Percentiles rank a stretch among this genome's conserved stretches.
Evolutionary conservation across 2,888 invertebrate genomes (phyloP).

Genomic region (Diarsia brunnea): DNA sequence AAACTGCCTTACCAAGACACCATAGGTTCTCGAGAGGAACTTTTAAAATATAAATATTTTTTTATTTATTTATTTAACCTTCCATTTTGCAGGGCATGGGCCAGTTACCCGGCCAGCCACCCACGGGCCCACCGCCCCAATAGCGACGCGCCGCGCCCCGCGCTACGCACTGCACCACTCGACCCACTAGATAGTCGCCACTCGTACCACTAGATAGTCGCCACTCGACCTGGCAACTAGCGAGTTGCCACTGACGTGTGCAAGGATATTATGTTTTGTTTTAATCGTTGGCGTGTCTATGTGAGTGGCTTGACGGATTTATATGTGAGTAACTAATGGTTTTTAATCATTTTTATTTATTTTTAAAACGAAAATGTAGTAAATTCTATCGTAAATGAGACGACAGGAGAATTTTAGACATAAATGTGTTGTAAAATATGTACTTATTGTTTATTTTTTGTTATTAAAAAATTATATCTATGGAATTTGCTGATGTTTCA

Average conservation of each 20-base stretch:
- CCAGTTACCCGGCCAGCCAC: conserved; percentile 86
- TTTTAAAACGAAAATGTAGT: background rate
- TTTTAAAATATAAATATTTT: too few species aligned
- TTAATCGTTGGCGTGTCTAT: conserved; percentile 15
- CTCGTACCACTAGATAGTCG: too few species aligned
- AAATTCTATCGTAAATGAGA: background rate
- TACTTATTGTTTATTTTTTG: conserved; percentile 46
- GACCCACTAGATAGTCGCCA: background rate
- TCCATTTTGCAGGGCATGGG: conserved; percentile 82
- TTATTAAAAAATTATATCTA: conserved; percentile 25
- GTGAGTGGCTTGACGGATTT: conserved; percentile 2
- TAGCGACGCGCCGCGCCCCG: conserved; percentile 77
- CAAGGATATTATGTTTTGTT: conserved; percentile 43
- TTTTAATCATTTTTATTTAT: background rate
- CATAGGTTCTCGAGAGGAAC: too few species aligned
- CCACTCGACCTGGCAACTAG: conserved; percentile 17
- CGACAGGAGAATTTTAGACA: background rate
- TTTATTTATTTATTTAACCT: too few species aligned
- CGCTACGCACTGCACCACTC: conserved; percentile 6
- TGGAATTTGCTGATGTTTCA: conserved; percentile 9
- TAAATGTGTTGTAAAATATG: conserved; percentile 12
- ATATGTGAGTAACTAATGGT: background rate
- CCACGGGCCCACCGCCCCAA: conserved; percentile 83
- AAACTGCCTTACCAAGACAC: too few species aligned
- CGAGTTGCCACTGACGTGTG: conserved; percentile 8